A percentile compares a stretch with the other conserved stretches of the same genome.
Conservation (phyloP, 2,888 invertebrate genomes). For the Pantelozetes paolii region DNA sequence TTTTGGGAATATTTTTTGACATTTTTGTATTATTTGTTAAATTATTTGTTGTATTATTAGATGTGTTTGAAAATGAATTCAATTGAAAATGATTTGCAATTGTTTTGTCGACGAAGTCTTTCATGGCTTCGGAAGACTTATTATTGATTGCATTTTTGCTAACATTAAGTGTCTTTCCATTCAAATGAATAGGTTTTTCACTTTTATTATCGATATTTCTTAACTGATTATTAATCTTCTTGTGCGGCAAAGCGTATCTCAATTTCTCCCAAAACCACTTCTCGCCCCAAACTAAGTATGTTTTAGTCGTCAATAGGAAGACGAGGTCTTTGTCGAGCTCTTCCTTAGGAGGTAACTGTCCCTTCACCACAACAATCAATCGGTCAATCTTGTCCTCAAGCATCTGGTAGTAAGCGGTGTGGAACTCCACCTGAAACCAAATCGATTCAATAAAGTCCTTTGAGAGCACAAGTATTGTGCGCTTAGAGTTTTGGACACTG, state of each 20-base stretch:
- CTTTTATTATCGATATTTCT: neutral
- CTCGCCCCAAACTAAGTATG: slow-evolving; percentile 49
- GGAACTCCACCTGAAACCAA: slow-evolving; percentile 50
- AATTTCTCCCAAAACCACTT: slow-evolving; percentile 50
- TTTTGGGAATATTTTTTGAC: slow-evolving; percentile 35
- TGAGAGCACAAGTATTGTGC: slow-evolving; percentile 49
- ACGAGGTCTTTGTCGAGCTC: slow-evolving; percentile 48
- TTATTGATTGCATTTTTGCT: slow-evolving; percentile 4
- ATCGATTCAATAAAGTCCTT: slow-evolving; percentile 48
- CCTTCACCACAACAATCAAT: slow-evolving; percentile 49
- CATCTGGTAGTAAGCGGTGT: slow-evolving; percentile 49
- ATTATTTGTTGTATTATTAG: neutral
- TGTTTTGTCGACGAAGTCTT: slow-evolving; percentile 43
- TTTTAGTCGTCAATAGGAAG: slow-evolving; percentile 48
- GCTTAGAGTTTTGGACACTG: slow-evolving; percentile 48
- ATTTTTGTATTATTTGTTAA: neutral
- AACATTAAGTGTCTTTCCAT: slow-evolving; percentile 4
- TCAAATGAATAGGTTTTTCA: neutral
- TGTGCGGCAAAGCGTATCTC: slow-evolving; percentile 49
- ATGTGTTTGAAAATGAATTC: slow-evolving; percentile 24
- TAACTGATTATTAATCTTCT: slow-evolving; percentile 34
- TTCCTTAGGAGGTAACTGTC: slow-evolving; percentile 49
- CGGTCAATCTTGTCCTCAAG: slow-evolving; percentile 49
- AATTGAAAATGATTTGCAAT: slow-evolving; percentile 45
- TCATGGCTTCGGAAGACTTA: slow-evolving; percentile 42